A percentile compares a stretch with the other conserved stretches of the same genome.
phyloP scores from a whole-genome alignment of 53 echinoderm and acorn worm species.

The Stichopus horrens region DNA sequence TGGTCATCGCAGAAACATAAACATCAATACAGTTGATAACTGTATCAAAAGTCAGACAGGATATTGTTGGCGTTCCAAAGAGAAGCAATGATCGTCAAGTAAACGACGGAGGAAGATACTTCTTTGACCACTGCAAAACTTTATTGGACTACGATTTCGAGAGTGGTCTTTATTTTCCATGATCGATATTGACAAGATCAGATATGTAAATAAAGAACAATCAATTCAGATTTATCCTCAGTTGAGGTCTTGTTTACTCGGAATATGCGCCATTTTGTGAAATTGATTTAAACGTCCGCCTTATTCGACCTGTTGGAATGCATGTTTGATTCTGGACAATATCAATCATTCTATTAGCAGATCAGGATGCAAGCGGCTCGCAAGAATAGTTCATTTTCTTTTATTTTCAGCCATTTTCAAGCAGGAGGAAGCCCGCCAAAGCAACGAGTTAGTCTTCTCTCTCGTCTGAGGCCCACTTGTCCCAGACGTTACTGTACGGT shows the following conservation, averaged over 20 bases:
- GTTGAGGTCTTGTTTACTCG: too few relatives aligned
- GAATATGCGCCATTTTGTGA: too few relatives aligned
- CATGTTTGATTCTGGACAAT: neutral
- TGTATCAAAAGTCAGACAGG: too few relatives aligned
- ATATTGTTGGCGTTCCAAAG: neutral
- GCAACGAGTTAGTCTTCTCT: neutral
- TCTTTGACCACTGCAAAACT: neutral
- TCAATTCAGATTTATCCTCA: too few relatives aligned
- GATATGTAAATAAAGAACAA: too few relatives aligned
- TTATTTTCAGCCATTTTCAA: slow-evolving; percentile 35
- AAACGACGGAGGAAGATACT: neutral
- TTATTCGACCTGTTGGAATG: too few relatives aligned
- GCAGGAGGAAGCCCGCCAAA: neutral
- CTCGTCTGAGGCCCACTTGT: neutral
- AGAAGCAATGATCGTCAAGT: neutral
- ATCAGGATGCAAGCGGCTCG: neutral
- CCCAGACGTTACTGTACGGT: slow-evolving; percentile 32
- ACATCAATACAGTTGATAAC: neutral
- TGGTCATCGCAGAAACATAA: neutral
- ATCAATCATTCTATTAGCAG: neutral
- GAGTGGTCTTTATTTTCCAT: too few relatives aligned
- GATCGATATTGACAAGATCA: too few relatives aligned
- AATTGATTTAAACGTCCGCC: too few relatives aligned
- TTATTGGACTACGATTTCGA: neutral
- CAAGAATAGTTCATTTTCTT: neutral